Evolutionary conservation across 2,797 vertebrate genomes (phyloP).

Genomic region (Anas flavirostris): DNA sequence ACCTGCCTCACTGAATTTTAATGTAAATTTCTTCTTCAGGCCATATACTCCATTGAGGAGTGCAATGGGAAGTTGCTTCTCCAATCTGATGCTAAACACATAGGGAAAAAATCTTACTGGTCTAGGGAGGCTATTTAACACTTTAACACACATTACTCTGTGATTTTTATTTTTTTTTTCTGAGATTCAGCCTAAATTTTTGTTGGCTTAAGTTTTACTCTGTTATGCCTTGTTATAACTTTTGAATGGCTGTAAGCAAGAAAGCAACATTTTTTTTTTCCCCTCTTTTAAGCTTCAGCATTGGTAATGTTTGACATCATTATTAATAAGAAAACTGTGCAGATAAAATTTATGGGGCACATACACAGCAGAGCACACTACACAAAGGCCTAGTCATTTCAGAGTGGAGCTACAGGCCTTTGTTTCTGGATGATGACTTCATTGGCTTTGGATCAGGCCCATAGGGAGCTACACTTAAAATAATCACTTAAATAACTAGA

Average conservation of each 20-base stretch:
- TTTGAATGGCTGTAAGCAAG: neutral
- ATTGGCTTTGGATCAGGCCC: neutral
- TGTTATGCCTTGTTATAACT: neutral
- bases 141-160: neutral
- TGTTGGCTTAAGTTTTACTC: neutral
- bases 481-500: constrained; percentile 33
- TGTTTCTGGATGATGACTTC: neutral
- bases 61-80: neutral
- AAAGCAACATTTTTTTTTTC: neutral
- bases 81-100: neutral
- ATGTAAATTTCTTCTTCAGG: neutral
- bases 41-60: neutral
- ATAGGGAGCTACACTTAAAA: constrained; percentile 15
- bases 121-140: neutral
- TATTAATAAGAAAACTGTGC: neutral
- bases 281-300: neutral
- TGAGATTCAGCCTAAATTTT: neutral
- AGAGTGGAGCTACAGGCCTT: neutral
- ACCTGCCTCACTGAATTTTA: neutral
- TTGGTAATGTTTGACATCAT: neutral
- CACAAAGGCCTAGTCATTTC: neutral
- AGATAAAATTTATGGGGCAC: neutral
- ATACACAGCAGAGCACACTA: neutral
- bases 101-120: neutral
- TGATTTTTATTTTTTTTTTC: neutral